Evolutionary conservation across 2,113 vertebrate genomes (phyloP).

Genomic region (Ictalurus furcatus): DNA sequence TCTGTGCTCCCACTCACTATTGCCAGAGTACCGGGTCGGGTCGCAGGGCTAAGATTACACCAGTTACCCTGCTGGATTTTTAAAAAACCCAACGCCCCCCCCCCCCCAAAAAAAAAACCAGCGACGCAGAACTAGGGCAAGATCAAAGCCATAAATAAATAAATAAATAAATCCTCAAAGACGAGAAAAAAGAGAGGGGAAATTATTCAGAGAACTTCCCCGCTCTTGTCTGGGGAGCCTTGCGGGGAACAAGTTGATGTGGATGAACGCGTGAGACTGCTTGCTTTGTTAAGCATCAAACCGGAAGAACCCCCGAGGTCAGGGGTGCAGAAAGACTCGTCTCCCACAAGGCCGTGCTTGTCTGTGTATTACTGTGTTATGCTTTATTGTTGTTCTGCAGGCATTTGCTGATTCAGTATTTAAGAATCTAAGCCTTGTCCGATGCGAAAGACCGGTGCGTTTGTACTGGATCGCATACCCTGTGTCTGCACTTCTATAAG

Average conservation of each 20-base stretch:
- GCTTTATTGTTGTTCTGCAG: not conserved
- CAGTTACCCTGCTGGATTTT: not conserved
- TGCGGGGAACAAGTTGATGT: not conserved
- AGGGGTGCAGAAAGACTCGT: constrained; percentile 10
- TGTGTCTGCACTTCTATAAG: constrained; percentile 19
- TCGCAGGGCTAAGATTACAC: not conserved
- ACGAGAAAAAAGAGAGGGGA: constrained; percentile 20
- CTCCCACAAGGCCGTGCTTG: not conserved
- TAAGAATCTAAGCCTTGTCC: not conserved
- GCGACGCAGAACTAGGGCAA: constrained; percentile 38
- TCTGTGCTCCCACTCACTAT: not conserved
- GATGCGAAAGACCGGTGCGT: not conserved
- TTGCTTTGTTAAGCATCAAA: constrained; percentile 40
- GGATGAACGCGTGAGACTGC: constrained; percentile 27
- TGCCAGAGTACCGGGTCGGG: not conserved
- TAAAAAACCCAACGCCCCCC: too few species aligned
- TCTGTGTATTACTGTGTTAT: not conserved
- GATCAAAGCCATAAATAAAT: constrained; percentile 35
- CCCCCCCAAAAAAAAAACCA: not conserved
- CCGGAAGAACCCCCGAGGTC: constrained; percentile 6
- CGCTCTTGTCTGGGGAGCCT: constrained; percentile 21
- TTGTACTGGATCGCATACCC: not conserved
- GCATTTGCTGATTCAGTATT: not conserved
- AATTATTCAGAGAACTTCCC: not conserved
- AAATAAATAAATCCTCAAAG: constrained; percentile 48